Evolutionary conservation across 2,888 invertebrate species (phyloP).

Genomic region (Idaea dimidiata): DNA sequence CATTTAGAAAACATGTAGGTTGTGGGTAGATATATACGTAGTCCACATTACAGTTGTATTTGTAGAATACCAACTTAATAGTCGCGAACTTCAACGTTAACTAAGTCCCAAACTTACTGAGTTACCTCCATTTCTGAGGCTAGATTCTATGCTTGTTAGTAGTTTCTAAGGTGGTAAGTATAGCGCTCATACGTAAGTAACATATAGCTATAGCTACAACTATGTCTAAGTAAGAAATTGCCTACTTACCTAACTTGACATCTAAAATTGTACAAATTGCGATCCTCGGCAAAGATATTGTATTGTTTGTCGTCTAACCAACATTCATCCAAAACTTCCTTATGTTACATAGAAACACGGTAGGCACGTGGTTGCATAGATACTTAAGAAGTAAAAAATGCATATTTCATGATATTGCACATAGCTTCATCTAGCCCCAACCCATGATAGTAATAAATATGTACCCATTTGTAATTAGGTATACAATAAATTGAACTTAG

Average conservation of each 20-base stretch:
- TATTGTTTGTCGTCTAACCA: no score
- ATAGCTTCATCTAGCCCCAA: no score
- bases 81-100: neutral
- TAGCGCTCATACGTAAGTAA: neutral
- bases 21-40: neutral
- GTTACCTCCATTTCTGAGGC: neutral
- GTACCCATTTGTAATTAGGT: neutral
- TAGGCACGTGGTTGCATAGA: no score
- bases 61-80: neutral
- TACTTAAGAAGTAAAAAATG: no score
- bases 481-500: neutral
- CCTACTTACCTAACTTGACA: neutral
- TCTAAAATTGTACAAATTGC: neutral
- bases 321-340: no score
- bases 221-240: neutral
- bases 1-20: no score
- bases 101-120: slow-evolving; percentile 15
- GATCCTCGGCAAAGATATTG: neutral
- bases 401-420: no score
- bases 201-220: neutral
- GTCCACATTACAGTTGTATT: neutral
- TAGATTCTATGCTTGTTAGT: neutral
- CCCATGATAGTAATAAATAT: no score
- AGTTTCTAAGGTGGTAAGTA: neutral
- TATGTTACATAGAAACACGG: no score